A percentile compares a stretch with the other conserved stretches of the same genome.
phyloP scores from a whole-genome alignment of 2,113 vertebrate genomes.

The Trichomycterus rosablanca region DNA sequence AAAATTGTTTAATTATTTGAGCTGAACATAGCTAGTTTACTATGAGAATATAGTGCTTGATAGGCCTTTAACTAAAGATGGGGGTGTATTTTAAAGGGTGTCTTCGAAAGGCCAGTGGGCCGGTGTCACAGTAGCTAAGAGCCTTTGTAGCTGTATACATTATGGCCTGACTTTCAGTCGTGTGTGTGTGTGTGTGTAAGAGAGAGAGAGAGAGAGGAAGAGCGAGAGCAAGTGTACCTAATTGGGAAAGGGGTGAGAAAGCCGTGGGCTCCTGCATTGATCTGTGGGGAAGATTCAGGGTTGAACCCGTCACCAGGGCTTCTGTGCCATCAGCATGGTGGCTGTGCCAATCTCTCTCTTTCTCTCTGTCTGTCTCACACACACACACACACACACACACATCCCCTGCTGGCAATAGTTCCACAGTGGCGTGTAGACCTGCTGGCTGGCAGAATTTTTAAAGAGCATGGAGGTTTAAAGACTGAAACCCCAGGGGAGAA shows the following conservation, averaged over 20 bases:
- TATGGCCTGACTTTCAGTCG: conserved; percentile 35
- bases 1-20: conserved; percentile 5
- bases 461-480: conserved; percentile 92
- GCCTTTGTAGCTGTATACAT: conserved; percentile 56
- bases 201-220: conserved; percentile 56
- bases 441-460: conserved; percentile 97
- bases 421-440: conserved; percentile 82
- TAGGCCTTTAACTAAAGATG: not conserved
- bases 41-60: not conserved
- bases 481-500: conserved; percentile 79
- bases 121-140: conserved; percentile 69
- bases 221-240: conserved; percentile 59
- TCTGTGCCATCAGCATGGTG: conserved; percentile 71
- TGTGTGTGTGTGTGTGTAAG: no score
- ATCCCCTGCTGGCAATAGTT: conserved; percentile 67
- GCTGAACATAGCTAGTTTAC: not conserved
- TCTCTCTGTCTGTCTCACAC: not conserved
- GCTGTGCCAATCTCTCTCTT: conserved; percentile 61
- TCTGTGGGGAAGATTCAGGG: conserved; percentile 71
- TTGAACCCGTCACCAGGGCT: conserved; percentile 74
- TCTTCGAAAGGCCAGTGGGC: conserved; percentile 59
- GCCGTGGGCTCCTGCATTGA: conserved; percentile 71
- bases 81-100: conserved; percentile 16
- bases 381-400: conserved; percentile 16
- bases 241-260: conserved; percentile 65